These are phyloP conservation scores for Andinoacara biseriatus DNA, from an alignment of 2,113 vertebrate genomes.

Conservation along the genomic window DNA sequence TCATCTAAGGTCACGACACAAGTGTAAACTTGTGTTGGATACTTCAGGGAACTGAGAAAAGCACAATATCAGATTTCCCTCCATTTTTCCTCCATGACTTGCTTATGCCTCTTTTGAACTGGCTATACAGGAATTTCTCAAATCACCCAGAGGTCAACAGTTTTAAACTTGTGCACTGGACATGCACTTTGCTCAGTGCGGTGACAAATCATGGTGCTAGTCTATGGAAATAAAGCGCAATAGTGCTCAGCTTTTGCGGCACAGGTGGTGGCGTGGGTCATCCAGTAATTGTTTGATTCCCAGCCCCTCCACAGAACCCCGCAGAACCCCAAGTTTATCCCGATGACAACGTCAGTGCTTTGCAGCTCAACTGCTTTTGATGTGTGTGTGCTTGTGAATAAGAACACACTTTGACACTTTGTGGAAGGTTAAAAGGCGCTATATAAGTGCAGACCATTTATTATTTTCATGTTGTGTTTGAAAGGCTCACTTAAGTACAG, in stretches of 20 bases:
- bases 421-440: neutral
- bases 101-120: too few relatives aligned
- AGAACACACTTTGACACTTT: neutral
- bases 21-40: neutral
- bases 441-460: rapidly evolving
- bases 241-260: neutral
- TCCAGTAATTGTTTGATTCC: neutral
- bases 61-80: neutral
- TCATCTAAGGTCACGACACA: neutral
- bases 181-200: neutral
- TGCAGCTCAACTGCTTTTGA: neutral
- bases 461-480: neutral
- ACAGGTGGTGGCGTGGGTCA: neutral
- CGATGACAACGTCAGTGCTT: neutral
- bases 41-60: neutral
- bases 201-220: neutral
- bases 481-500: neutral
- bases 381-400: neutral
- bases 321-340: neutral
- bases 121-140: neutral
- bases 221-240: neutral
- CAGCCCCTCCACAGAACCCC: neutral
- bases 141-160: neutral
- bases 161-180: neutral
- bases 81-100: neutral